A percentile compares a stretch with the other conserved stretches of the same genome.
These are phyloP conservation scores for Eptatretus burgeri DNA, from an alignment of 2,113 vertebrate species.

Conservation along the genomic window DNA sequence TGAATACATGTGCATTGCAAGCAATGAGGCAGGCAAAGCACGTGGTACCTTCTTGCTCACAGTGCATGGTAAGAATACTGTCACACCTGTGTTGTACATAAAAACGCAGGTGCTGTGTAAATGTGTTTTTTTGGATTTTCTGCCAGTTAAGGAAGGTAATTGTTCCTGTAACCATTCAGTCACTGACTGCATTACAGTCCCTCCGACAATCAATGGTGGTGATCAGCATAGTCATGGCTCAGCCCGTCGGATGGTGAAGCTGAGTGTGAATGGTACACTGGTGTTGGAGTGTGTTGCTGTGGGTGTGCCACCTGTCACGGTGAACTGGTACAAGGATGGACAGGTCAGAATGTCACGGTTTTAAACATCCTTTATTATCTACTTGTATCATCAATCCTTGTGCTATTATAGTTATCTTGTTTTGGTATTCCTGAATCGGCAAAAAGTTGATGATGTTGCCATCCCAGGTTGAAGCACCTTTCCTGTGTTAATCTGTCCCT, in stretches of 20 bases:
- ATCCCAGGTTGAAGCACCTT: too few relatives aligned
- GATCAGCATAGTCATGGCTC: slow-evolving; percentile 27
- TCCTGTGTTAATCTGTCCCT: too few relatives aligned
- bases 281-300: slow-evolving; percentile 55
- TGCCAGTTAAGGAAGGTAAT: neutral
- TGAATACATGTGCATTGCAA: slow-evolving; percentile 57
- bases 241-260: slow-evolving; percentile 56
- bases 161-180: slow-evolving; percentile 6
- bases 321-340: slow-evolving; percentile 85
- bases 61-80: slow-evolving; percentile 38
- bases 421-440: too few relatives aligned
- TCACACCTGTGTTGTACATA: too few relatives aligned
- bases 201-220: slow-evolving; percentile 54
- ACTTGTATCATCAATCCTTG: too few relatives aligned
- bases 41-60: slow-evolving; percentile 14
- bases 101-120: too few relatives aligned
- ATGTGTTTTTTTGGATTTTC: too few relatives aligned
- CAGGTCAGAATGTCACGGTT: slow-evolving; percentile 29
- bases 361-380: too few relatives aligned
- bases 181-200: slow-evolving; percentile 23
- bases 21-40: slow-evolving; percentile 65
- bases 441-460: too few relatives aligned
- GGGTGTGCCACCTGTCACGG: slow-evolving; percentile 35
- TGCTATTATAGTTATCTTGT: too few relatives aligned
- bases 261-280: slow-evolving; percentile 54